phyloP scores from a whole-genome alignment of 1,140 invertebrate genomes.

The Asbolus verrucosus region DNA sequence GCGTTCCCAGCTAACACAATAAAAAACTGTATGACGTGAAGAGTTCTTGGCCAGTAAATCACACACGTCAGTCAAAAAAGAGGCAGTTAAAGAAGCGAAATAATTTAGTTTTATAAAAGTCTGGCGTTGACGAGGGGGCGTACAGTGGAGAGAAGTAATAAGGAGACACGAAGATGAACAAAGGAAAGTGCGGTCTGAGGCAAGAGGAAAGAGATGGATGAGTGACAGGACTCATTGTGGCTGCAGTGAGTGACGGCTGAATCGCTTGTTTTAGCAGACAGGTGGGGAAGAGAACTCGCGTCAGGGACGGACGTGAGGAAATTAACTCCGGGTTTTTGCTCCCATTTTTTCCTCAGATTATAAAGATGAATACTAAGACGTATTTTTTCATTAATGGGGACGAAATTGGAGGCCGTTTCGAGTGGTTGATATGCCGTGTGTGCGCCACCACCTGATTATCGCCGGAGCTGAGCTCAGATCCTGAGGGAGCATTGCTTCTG shows the following conservation, averaged over 20 bases:
- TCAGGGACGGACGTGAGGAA: constrained; percentile 31
- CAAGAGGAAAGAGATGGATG: constrained; percentile 39
- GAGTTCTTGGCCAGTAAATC: constrained; percentile 33
- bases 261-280: constrained; percentile 47
- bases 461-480: constrained; percentile 51
- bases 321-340: constrained; percentile 25
- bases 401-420: neutral
- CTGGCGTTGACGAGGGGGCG: constrained; percentile 31
- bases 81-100: constrained; percentile 37
- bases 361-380: constrained; percentile 22
- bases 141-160: constrained; percentile 31
- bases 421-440: constrained; percentile 30
- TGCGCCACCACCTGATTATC: constrained; percentile 35
- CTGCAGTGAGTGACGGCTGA: constrained; percentile 46
- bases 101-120: constrained; percentile 40
- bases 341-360: neutral
- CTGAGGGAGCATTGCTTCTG: constrained; percentile 47
- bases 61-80: constrained; percentile 19
- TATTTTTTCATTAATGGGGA: constrained; percentile 11
- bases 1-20: constrained; percentile 2
- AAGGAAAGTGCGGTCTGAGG: constrained; percentile 27
- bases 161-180: constrained; percentile 34
- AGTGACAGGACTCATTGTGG: constrained; percentile 45
- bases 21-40: constrained; percentile 26
- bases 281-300: constrained; percentile 22